Conservation (phyloP, 2,888 invertebrate species). For the Euproctis similis region DNA sequence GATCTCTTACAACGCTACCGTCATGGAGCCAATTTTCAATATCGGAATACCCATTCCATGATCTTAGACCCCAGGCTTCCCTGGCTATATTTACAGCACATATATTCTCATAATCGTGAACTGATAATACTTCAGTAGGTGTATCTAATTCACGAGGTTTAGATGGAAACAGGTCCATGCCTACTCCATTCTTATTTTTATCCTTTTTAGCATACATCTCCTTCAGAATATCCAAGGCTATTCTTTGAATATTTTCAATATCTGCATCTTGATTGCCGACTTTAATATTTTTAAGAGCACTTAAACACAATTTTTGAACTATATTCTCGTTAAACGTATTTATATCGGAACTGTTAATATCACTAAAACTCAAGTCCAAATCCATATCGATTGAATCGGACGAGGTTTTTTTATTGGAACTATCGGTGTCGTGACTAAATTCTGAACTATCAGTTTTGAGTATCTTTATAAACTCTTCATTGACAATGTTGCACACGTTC, state of each 20-base stretch:
- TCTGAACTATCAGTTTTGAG: slow-evolving; percentile 60
- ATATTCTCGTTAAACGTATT: slow-evolving; percentile 74
- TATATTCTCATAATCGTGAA: slow-evolving; percentile 80
- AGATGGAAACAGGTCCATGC: slow-evolving; percentile 43
- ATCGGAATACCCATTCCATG: slow-evolving; percentile 79
- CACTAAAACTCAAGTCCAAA: slow-evolving; percentile 71
- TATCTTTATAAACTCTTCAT: slow-evolving; percentile 51
- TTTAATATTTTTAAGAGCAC: slow-evolving; percentile 72
- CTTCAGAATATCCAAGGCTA: slow-evolving; percentile 69
- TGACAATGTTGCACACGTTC: slow-evolving; percentile 46
- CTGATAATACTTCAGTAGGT: slow-evolving; percentile 75
- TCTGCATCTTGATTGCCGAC: slow-evolving; percentile 73
- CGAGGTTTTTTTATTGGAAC: slow-evolving; percentile 68
- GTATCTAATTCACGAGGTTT: slow-evolving; percentile 68
- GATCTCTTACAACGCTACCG: slow-evolving; percentile 76
- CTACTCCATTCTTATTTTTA: slow-evolving; percentile 50
- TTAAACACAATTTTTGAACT: slow-evolving; percentile 69
- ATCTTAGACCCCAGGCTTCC: slow-evolving; percentile 79
- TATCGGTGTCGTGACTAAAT: slow-evolving; percentile 65
- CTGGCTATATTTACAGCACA: slow-evolving; percentile 79
- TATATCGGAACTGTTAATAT: slow-evolving; percentile 72
- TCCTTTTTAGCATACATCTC: slow-evolving; percentile 72
- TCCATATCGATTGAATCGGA: slow-evolving; percentile 73
- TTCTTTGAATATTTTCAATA: slow-evolving; percentile 71
- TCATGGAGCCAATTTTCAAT: slow-evolving; percentile 79